Base-by-base conservation (phyloP, 2,888 invertebrate species). In the Tanypteryx hageni region DNA sequence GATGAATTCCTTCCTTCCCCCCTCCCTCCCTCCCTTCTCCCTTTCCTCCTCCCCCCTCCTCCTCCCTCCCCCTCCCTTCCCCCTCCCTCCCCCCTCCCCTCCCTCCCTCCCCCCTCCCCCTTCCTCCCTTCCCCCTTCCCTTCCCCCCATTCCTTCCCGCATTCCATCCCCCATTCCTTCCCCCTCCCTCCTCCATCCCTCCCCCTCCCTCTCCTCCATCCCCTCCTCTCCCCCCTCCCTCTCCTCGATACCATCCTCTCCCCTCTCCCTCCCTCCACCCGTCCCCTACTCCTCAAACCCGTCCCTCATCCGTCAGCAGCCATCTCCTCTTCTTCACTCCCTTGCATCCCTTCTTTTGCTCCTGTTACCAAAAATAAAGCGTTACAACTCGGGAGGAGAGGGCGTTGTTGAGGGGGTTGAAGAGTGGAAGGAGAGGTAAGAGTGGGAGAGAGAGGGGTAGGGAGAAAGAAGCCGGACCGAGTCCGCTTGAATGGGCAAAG, bases 311-410 rank as follows among this genome's bases (percentile, higher is more conserved):
- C 44, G 44, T 44, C 44, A 44, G 44, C 44, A 44, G 44, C 44
- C 44, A 44, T n/a, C n/a, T n/a, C 44, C 44, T 44, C 44, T 44
- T 5, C 44, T 5, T 5, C 1, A 3, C 44, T 5, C 44, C 5
- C 44, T 9, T 16, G 68, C 68, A 68, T 22, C 76, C 64, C 1
- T 27, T 27, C 76, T 76, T 76, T 76, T 22, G 76, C 76, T 76
- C 76, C 76, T 8, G 76, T 76, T 76, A 76, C 76, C 76, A 76
- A 76, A 76, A 76, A 76, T 76, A 76, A 76, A 22, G 76, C 76
- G 76, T 76, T 76, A 76, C 76, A 27, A 22, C 18, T 68, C 68
- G 22, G 68, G 1, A 68, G 18, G 16, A 22, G 68, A 68, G 68
- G 9, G n/a, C 68, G 68, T 18, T 44, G 44, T 44, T 44, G 44